Conservation (phyloP, 2,888 invertebrate genomes). For the Lumbricus terrestris region DNA sequence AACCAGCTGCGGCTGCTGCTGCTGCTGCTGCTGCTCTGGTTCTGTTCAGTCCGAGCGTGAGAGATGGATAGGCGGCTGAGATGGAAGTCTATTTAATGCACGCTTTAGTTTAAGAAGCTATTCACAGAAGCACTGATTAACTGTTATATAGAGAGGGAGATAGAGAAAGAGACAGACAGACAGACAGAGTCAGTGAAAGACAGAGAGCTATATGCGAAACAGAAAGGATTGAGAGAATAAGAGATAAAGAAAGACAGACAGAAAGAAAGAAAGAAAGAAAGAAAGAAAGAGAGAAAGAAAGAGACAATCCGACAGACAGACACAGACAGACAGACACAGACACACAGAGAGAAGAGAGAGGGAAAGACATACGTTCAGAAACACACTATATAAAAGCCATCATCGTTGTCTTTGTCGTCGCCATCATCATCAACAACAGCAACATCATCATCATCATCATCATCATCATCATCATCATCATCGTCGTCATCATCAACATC, state of each 20-base stretch:
- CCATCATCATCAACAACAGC: no score
- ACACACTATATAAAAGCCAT: no score
- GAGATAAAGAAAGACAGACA: neutral
- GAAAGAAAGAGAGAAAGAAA: neutral
- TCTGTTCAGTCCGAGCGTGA: neutral
- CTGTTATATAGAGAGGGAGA: neutral
- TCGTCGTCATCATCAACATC: no score
- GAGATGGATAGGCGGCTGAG: neutral
- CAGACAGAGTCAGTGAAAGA: neutral
- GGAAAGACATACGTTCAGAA: no score
- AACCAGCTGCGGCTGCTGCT: no score
- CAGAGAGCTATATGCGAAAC: neutral
- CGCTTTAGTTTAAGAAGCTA: no score
- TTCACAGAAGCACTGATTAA: no score
- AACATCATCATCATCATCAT: no score
- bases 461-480: no score
- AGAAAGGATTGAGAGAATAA: neutral
- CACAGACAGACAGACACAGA: neutral
- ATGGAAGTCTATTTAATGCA: no score
- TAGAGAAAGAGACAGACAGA: neutral
- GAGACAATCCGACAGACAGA: neutral
- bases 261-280: neutral
- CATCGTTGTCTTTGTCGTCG: no score
- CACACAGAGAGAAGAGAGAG: neutral
- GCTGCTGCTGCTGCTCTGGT: neutral